These are phyloP conservation scores for Pristis pectinata DNA, from an alignment of 2,797 vertebrate species.

Conservation along the genomic window DNA sequence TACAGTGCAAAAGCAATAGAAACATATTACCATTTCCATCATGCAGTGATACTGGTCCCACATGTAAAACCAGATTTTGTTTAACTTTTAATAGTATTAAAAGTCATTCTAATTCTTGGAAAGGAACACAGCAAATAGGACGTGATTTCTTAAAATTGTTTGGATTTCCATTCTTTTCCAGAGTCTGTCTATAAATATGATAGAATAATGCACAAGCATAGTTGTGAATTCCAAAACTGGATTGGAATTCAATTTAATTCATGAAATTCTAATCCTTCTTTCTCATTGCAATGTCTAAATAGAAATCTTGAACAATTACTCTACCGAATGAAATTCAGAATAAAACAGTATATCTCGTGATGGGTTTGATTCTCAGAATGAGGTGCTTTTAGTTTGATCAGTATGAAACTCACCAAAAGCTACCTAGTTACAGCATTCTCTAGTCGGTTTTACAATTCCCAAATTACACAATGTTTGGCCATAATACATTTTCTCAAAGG, in stretches of 20 bases:
- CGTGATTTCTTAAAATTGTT: neutral
- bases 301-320: neutral
- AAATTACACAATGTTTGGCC: neutral
- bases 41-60: neutral
- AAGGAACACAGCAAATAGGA: neutral
- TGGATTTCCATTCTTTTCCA: neutral
- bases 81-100: neutral
- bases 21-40: neutral
- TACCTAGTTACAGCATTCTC: neutral
- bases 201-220: neutral
- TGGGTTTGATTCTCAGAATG: neutral
- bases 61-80: neutral
- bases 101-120: neutral
- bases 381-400: neutral
- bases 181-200: too few species aligned
- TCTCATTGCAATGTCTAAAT: neutral
- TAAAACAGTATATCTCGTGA: neutral
- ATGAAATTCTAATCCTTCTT: neutral
- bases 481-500: neutral
- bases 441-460: too few species aligned
- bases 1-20: neutral
- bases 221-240: neutral
- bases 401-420: neutral
- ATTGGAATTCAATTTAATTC: neutral
- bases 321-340: neutral